A percentile compares a stretch with the other conserved stretches of the same genome.
Evolutionary conservation across 1,140 invertebrate genomes (phyloP).

Genomic region (Meloidogyne floridensis): DNA sequence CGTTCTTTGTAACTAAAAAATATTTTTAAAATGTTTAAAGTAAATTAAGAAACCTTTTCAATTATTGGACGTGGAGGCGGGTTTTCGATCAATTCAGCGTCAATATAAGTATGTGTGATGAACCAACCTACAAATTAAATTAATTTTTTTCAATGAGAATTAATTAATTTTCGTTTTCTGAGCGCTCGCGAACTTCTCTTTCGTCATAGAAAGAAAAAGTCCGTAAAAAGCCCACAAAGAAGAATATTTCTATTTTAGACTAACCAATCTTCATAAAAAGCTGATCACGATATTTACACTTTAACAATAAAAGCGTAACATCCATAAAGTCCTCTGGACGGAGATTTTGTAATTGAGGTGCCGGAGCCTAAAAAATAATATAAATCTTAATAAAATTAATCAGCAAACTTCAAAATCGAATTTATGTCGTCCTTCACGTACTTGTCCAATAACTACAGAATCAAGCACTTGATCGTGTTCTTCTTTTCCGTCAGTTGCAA

Average conservation of each 20-base stretch:
- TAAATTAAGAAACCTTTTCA: conserved; percentile 75
- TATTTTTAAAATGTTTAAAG: background rate
- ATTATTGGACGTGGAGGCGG: conserved; percentile 87
- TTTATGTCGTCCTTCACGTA: conserved; percentile 94
- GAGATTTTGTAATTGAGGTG: conserved; percentile 88
- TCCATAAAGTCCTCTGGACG: conserved; percentile 92
- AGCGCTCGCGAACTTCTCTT: too few species aligned
- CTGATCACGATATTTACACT: conserved; percentile 83
- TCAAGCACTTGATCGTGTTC: conserved; percentile 78
- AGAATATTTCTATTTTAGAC: background rate
- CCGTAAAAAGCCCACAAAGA: too few species aligned
- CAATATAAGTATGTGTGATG: conserved; percentile 95
- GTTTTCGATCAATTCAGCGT: conserved; percentile 89
- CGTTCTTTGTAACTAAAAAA: conserved; percentile 39
- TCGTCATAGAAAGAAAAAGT: too few species aligned
- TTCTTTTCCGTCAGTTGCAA: conserved; percentile 76
- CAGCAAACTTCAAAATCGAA: conserved; percentile 84
- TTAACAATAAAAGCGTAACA: conserved; percentile 92
- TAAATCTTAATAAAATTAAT: conserved; percentile 30
- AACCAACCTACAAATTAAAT: conserved; percentile 91
- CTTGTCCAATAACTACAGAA: conserved; percentile 93
- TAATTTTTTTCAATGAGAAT: background rate
- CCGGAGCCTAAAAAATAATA: conserved; percentile 73
- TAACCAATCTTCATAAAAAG: conserved; percentile 41
- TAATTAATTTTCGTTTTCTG: too few species aligned